phyloP scores from a whole-genome alignment of 2,888 invertebrate species.

The Idaea dimidiata region DNA sequence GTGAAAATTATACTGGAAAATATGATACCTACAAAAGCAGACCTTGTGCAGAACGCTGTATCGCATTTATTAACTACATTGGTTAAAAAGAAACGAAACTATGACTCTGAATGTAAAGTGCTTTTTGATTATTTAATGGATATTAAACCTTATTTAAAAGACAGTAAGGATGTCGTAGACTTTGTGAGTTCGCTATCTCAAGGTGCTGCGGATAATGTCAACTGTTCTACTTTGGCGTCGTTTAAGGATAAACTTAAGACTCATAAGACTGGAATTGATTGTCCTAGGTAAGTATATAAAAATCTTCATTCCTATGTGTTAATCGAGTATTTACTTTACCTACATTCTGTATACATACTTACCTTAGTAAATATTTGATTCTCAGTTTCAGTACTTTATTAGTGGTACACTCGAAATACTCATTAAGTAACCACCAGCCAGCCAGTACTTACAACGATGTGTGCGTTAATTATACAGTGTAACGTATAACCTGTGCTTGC shows the following conservation, averaged over 20 bases:
- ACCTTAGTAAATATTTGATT: no score
- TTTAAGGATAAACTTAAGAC: constrained; percentile 54
- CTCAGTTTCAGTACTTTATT: no score
- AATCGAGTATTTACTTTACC: no score
- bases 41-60: constrained; percentile 69
- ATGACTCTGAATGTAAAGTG: constrained; percentile 50
- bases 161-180: constrained; percentile 68
- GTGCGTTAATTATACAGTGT: no score
- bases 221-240: constrained; percentile 36
- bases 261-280: constrained; percentile 47
- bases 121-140: constrained; percentile 79
- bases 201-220: constrained; percentile 24
- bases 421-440: no score
- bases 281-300: constrained; percentile 65
- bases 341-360: no score
- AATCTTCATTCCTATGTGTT: no score
- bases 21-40: constrained; percentile 61
- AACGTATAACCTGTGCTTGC: no score
- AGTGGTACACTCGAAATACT: no score
- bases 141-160: constrained; percentile 62
- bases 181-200: constrained; percentile 46
- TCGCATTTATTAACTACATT: constrained; percentile 77
- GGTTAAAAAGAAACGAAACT: constrained; percentile 57
- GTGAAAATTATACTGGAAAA: constrained; percentile 63
- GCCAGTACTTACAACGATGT: no score